Base-by-base conservation (phyloP, 64 coral and sea anemone species). In the Cladopsammia gracilis region DNA sequence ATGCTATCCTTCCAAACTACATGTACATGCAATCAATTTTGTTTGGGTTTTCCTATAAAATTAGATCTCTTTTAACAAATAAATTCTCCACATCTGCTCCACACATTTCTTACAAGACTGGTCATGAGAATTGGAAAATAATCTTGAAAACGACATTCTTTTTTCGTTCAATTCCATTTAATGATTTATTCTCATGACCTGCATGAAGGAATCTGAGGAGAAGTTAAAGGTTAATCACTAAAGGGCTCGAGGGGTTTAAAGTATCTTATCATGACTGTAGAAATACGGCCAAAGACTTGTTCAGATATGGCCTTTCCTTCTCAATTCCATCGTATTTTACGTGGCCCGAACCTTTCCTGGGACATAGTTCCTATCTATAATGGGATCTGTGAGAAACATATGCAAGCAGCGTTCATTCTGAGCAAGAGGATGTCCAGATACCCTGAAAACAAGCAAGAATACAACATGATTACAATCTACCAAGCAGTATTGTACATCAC, bases 351-450 rank as follows among this genome's bases (percentile, higher is more conserved):
- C 98, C 90, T 99, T 99, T 24, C 98, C 98, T n/a, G 98, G 98
- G 43, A 96, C 95, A 66, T 99, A 99, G 50, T 94, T 96, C 54
- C 96, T 99, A 88, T 99, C 98, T 77, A 99, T 99, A 48, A 96
- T 96, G 4, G 98, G 94, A 23, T 99, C 98, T 92, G 96, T 92
- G 0, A 99, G 71, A 77, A 99, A 99, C 98, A 99, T 96, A 9
- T 99, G 98, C 70, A 99, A 72, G 70, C 98, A 99, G 61, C 96
- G 96, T 48, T 99, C 98, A 81, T 99, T 96, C 62, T 99, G 98
- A 10, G 98, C 98, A 9, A 99, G 76, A 0, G 98, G 98, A 58
- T 99, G 98, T 68, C 98, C 98, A 74, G 98, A 95, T 83, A 99
- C 90, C 68, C 98, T 99, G 44, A 62, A 71, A 62, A 84, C 10